These are phyloP conservation scores for Venustoraphidia nigricollis DNA, from an alignment of 2,888 invertebrate species.

Conservation along the genomic window DNA sequence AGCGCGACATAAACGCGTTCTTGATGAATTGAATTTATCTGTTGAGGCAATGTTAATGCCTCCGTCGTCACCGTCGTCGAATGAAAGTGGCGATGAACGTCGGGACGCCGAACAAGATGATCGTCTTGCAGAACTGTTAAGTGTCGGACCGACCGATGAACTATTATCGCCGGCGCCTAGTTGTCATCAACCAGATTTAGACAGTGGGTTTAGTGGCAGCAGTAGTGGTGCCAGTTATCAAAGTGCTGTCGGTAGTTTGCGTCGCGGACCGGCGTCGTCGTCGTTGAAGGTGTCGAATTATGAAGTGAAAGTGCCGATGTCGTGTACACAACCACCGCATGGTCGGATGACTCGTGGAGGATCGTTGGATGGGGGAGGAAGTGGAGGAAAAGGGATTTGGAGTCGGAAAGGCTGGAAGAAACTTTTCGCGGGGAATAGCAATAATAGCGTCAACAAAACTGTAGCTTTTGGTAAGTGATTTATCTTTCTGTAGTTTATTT, in stretches of 20 bases:
- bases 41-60: constrained; percentile 88
- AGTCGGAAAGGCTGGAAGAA: constrained; percentile 67
- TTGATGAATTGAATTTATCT: constrained; percentile 74
- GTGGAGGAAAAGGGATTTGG: constrained; percentile 41
- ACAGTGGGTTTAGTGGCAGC: constrained; percentile 72
- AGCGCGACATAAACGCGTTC: constrained; percentile 63
- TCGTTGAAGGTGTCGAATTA: background rate
- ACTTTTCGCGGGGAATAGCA: constrained; percentile 56
- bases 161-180: constrained; percentile 48
- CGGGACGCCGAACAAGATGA: constrained; percentile 43
- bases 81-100: constrained; percentile 45
- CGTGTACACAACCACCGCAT: too few species aligned
- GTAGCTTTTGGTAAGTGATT: constrained; percentile 45
- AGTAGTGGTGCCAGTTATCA: constrained; percentile 66
- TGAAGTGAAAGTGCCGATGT: too few species aligned
- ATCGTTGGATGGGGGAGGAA: background rate
- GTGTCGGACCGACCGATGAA: constrained; percentile 56
- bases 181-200: constrained; percentile 51
- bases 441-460: constrained; percentile 52
- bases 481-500: background rate
- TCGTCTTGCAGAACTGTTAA: constrained; percentile 47
- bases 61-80: constrained; percentile 37
- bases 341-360: too few species aligned
- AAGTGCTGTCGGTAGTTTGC: constrained; percentile 44
- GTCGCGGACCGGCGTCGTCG: constrained; percentile 28